Conservation (phyloP, 2,113 vertebrate species). For the Elephantulus edwardii region DNA sequence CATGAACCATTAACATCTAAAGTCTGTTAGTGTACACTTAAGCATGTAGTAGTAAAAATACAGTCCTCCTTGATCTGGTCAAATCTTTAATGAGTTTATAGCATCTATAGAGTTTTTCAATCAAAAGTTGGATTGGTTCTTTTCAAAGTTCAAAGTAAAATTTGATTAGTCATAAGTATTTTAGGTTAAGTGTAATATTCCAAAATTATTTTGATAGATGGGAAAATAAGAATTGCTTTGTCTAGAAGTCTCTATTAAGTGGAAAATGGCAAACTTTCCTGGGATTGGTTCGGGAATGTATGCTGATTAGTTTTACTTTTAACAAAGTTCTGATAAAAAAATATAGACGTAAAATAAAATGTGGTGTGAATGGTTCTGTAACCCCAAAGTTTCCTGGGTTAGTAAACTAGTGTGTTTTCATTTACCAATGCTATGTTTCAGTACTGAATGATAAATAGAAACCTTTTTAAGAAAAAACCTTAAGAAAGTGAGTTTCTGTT, state of each 20-base stretch:
- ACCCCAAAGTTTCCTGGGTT: not conserved
- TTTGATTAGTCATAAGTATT: slow-evolving; percentile 42
- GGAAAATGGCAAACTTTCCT: not conserved
- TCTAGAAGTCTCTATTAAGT: not conserved
- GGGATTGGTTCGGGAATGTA: not conserved
- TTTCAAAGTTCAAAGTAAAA: slow-evolving; percentile 51
- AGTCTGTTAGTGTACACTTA: slow-evolving; percentile 22
- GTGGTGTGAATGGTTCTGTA: not conserved
- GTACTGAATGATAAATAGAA: not conserved
- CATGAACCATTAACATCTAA: not conserved
- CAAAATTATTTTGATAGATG: slow-evolving; percentile 44
- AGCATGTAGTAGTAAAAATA: slow-evolving; percentile 22
- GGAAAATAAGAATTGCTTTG: not conserved
- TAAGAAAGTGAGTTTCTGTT: not conserved
- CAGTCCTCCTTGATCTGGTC: slow-evolving; percentile 7
- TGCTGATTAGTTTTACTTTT: not conserved
- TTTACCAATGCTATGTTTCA: not conserved
- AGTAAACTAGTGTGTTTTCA: not conserved
- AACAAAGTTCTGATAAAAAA: not conserved
- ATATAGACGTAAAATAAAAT: not conserved
- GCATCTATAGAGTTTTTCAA: slow-evolving; percentile 26
- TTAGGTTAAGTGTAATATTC: not conserved
- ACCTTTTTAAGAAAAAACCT: not conserved
- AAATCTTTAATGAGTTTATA: slow-evolving; percentile 33
- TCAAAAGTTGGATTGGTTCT: not conserved